Conservation (phyloP, 2,797 vertebrate species). For the Apogon hyalosoma region DNA sequence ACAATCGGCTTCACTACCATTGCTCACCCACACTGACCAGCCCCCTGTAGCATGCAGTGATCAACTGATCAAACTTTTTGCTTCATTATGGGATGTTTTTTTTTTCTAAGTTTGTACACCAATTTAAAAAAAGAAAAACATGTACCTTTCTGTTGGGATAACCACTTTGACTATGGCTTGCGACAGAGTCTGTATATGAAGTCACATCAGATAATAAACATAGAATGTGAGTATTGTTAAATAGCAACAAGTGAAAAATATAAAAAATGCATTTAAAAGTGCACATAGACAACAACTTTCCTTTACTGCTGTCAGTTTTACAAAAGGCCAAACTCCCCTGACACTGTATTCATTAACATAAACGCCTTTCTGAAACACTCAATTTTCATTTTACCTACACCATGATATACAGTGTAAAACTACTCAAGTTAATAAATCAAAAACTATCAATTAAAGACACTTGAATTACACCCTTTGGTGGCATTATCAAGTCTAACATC, state of each 20-base stretch:
- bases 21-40: slow-evolving; percentile 94
- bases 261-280: slow-evolving; percentile 98
- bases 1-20: slow-evolving; percentile 83
- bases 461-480: slow-evolving; percentile 48
- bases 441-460: slow-evolving; percentile 45
- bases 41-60: slow-evolving; percentile 84
- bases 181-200: slow-evolving; percentile 99
- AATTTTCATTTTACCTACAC: slow-evolving; percentile 52
- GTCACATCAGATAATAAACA: slow-evolving; percentile 99
- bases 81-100: slow-evolving; percentile 93
- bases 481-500: slow-evolving; percentile 62
- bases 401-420: slow-evolving; percentile 51
- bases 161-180: slow-evolving; percentile 99
- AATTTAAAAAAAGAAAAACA: slow-evolving; percentile 99
- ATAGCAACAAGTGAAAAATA: slow-evolving; percentile 99
- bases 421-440: slow-evolving; percentile 47
- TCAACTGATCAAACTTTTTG: slow-evolving; percentile 85
- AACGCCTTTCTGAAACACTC: slow-evolving; percentile 55
- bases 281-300: slow-evolving; percentile 89
- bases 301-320: slow-evolving; percentile 90
- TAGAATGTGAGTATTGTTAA: slow-evolving; percentile 99
- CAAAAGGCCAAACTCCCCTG: slow-evolving; percentile 79
- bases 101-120: slow-evolving; percentile 88
- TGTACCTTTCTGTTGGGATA: slow-evolving; percentile 99
- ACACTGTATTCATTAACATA: slow-evolving; percentile 60